Percentiles rank a stretch among this genome's conserved stretches.
Conservation (phyloP, 1,140 invertebrate genomes). For the Drosophila rufa region DNA sequence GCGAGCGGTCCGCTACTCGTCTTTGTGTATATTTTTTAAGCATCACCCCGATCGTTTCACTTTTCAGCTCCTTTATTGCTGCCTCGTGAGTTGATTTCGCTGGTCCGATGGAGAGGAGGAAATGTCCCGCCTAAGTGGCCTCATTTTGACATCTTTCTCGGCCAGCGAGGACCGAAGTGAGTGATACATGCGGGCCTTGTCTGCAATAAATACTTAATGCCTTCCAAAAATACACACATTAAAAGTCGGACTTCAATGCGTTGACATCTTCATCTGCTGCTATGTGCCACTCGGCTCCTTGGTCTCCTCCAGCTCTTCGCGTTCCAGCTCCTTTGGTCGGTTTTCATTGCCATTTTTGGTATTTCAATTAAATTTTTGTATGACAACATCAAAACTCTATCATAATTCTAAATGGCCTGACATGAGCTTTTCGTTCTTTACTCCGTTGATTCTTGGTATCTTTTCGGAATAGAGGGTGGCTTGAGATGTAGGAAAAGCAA, state of each 20-base stretch:
- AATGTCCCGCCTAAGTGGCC: conserved; percentile 80
- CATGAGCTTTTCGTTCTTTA: conserved; percentile 66
- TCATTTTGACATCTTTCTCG: conserved; percentile 78
- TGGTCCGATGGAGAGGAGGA: conserved; percentile 14
- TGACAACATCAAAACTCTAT: conserved; percentile 84
- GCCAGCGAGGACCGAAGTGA: conserved; percentile 44
- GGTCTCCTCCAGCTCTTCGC: conserved; percentile 1
- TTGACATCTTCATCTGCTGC: conserved; percentile 74
- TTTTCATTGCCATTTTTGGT: conserved; percentile 81
- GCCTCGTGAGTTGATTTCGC: conserved; percentile 65
- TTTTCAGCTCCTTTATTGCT: conserved; percentile 52
- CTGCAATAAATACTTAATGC: conserved; percentile 83
- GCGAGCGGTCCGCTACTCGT: conserved; percentile 70
- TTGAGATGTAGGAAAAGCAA: background rate
- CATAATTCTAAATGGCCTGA: conserved; percentile 81
- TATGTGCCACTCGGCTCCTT: conserved; percentile 1
- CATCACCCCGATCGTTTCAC: conserved; percentile 40
- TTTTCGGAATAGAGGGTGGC: conserved; percentile 49
- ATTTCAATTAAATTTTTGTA: conserved; percentile 84
- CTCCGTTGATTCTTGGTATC: conserved; percentile 27
- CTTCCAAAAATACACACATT: conserved; percentile 82
- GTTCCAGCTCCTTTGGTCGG: conserved; percentile 31
- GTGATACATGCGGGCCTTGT: conserved; percentile 79
- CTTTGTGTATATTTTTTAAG: conserved; percentile 28
- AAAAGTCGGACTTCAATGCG: conserved; percentile 73